Percentiles rank a stretch among this genome's conserved stretches.
These are phyloP conservation scores for Anguilla marmorata DNA, from an alignment of 2,797 vertebrate genomes.

Conservation along the genomic window DNA sequence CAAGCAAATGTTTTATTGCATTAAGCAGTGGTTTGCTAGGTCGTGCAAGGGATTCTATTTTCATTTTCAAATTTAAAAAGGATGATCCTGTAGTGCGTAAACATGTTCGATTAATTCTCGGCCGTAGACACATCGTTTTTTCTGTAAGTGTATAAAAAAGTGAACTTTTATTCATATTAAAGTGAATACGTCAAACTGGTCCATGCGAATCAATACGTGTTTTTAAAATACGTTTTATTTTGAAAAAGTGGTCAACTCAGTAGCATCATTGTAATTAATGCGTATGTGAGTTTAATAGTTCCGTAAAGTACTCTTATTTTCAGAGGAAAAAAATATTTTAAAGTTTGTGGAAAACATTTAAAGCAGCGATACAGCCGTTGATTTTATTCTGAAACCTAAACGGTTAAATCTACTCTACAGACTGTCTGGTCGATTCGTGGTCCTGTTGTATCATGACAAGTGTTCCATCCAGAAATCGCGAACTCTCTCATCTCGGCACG, in stretches of 20 bases:
- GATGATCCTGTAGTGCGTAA: background rate
- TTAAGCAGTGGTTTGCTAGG: background rate
- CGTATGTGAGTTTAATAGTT: background rate
- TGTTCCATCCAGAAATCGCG: background rate
- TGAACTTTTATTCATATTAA: background rate
- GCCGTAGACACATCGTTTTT: background rate
- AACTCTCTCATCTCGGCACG: background rate
- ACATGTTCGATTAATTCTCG: background rate
- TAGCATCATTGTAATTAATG: background rate
- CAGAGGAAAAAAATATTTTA: background rate
- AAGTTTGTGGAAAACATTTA: background rate
- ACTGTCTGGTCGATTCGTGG: background rate
- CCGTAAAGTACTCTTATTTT: background rate
- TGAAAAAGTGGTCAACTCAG: background rate
- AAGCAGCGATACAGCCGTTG: background rate
- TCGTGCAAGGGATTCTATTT: background rate
- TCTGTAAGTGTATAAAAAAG: background rate
- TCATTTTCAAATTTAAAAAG: background rate
- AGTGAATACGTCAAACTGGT: background rate
- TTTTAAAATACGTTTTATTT: background rate
- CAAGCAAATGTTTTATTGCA: background rate
- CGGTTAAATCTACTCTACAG: background rate
- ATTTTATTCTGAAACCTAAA: background rate
- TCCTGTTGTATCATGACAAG: background rate
- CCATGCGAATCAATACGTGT: background rate